Evolutionary conservation across 2,888 invertebrate species (phyloP).

Genomic region (Geotrupes spiniger): DNA sequence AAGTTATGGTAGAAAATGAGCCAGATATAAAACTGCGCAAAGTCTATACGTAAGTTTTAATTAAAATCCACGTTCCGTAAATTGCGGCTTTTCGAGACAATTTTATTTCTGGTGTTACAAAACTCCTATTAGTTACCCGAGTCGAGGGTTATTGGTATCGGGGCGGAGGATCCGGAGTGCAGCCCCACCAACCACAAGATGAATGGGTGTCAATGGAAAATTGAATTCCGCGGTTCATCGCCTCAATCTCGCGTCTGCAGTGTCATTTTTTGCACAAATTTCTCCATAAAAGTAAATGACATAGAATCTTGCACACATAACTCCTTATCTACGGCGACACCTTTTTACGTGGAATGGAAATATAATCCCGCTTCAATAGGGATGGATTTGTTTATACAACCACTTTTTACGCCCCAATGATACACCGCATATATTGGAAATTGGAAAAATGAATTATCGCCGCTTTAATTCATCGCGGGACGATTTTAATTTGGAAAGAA

Average conservation of each 20-base stretch:
- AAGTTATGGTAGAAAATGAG: too few species aligned
- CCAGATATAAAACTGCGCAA: too few species aligned
- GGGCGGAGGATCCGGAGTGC: background rate
- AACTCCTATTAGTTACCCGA: too few species aligned
- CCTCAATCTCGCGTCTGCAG: conserved; percentile 53
- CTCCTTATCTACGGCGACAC: conserved; percentile 41
- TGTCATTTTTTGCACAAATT: conserved; percentile 44
- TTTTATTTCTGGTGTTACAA: too few species aligned
- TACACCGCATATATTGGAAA: conserved; percentile 19
- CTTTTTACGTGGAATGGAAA: conserved; percentile 35
- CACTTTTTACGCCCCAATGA: conserved; percentile 23
- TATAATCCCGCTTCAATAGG: conserved; percentile 31
- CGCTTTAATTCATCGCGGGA: conserved; percentile 27
- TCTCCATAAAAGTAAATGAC: conserved; percentile 45
- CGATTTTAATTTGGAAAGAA: conserved; percentile 33
- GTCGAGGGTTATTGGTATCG: background rate
- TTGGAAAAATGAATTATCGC: conserved; percentile 12
- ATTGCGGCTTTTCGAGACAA: too few species aligned
- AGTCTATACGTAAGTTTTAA: too few species aligned
- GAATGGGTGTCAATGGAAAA: conserved; percentile 62
- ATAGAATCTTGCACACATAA: conserved; percentile 40
- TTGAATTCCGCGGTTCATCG: conserved; percentile 69
- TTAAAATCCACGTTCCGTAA: too few species aligned
- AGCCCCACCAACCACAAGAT: conserved; percentile 26
- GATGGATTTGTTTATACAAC: conserved; percentile 35